Conservation (phyloP, 2,113 vertebrate genomes). For the Saimiri boliviensis region DNA sequence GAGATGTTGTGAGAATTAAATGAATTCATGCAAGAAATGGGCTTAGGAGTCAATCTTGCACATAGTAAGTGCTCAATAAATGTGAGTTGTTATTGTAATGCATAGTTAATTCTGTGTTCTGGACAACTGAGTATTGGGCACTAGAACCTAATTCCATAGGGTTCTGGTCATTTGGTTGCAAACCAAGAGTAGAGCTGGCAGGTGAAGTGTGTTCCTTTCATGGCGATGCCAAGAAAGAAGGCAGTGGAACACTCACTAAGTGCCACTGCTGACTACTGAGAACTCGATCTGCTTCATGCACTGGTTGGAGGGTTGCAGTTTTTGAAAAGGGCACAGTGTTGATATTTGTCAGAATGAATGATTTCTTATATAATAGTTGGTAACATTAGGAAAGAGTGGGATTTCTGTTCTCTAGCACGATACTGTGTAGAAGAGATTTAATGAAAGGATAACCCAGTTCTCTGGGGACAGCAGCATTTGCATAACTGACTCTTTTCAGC, state of each 20-base stretch:
- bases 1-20: not conserved
- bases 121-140: not conserved
- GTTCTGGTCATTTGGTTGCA: not conserved
- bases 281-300: not conserved
- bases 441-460: not conserved
- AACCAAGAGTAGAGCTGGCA: not conserved
- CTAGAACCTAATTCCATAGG: not conserved
- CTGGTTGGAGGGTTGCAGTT: not conserved
- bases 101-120: not conserved
- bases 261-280: too few species aligned
- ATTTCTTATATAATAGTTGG: not conserved
- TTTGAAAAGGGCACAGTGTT: not conserved
- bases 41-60: not conserved
- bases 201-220: not conserved
- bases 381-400: not conserved
- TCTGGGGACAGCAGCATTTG: not conserved
- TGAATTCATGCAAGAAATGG: not conserved
- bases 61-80: not conserved
- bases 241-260: not conserved
- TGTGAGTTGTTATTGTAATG: not conserved
- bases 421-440: not conserved
- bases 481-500: not conserved
- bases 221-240: fast-evolving
- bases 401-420: not conserved
- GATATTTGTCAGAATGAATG: not conserved